Evolutionary conservation across 2,888 invertebrate genomes (phyloP), one percentile per base, ranked within the genome.

Genomic region (Hypselothyrea guttata): DNA sequence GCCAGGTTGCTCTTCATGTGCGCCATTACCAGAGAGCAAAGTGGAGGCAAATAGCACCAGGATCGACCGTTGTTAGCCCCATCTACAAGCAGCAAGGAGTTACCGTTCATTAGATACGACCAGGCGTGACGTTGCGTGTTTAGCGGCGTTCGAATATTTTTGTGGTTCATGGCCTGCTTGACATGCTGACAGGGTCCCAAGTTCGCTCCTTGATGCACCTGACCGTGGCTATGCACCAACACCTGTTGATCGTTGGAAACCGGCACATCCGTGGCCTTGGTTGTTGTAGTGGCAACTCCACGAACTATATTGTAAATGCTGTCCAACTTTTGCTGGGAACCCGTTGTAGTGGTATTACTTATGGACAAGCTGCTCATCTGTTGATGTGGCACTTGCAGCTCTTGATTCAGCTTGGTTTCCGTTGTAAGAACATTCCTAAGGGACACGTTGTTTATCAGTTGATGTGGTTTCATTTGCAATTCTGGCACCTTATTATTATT

Each of bases 31-130:
- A 30, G 7, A 0, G 71, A 57, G 31, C 85, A 81, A 1, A 81
- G 1, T 0, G 56, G 9, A 0, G 79, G 76, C 12, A 81, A 11
- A 18, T 81, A 81, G 12, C 60, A 47, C 81, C 70, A 79, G 18
- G 81, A 45, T 2, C 85, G 76, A 11, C 62, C 62, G 27, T 13
- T 22, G 1, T 11, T 9, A 11, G 2, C 1, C 2, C 38, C 30
- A 28, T 64, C 52, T 4, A 76, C 16, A 33, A 67, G 7, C 7
- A 67, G 5, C 35, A 66, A 5, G 0, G 81, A 57, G 30, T 66
- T 64, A 1, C 66, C 58, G 0, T 9, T 7, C 28, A 53, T 34
- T n/a, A 81, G 34, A 54, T 85, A 84, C 0, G 76, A 63, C 84
- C 84, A 85, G 12, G 77, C 38, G 27, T 64, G 67, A 1, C 16